phyloP scores from a whole-genome alignment of 2,113 vertebrate species.

The Acanthochromis polyacanthus region DNA sequence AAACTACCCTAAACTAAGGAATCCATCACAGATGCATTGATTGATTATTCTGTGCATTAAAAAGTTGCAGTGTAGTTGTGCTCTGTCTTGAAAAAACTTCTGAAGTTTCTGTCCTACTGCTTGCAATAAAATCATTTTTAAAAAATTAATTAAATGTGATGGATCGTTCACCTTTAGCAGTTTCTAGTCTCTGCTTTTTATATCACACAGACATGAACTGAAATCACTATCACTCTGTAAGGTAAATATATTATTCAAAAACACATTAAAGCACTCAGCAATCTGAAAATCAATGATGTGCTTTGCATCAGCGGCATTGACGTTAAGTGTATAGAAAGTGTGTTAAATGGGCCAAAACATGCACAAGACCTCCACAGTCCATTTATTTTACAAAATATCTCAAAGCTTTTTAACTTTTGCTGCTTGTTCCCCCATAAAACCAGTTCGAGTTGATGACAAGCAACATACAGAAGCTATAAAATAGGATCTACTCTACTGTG shows the following conservation, averaged over 20 bases:
- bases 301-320: neutral
- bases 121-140: neutral
- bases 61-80: neutral
- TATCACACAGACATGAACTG: neutral
- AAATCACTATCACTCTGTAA: neutral
- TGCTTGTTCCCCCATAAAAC: neutral
- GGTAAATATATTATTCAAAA: neutral
- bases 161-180: neutral
- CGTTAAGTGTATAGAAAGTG: neutral
- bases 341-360: conserved; percentile 37
- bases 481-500: conserved; percentile 32
- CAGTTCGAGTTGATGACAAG: conserved; percentile 6
- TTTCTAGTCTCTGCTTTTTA: conserved; percentile 6
- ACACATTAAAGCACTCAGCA: neutral
- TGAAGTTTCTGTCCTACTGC: neutral
- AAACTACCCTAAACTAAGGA: neutral
- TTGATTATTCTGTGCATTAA: conserved; percentile 13
- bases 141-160: neutral
- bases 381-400: conserved; percentile 14
- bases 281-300: neutral
- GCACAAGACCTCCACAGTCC: conserved; percentile 3
- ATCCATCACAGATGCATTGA: conserved; percentile 4
- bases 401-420: neutral
- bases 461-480: conserved; percentile 14
- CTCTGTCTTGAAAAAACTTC: neutral